These are phyloP conservation scores for Varecia variegata DNA, from an alignment of 2,797 vertebrate species.

Conservation along the genomic window DNA sequence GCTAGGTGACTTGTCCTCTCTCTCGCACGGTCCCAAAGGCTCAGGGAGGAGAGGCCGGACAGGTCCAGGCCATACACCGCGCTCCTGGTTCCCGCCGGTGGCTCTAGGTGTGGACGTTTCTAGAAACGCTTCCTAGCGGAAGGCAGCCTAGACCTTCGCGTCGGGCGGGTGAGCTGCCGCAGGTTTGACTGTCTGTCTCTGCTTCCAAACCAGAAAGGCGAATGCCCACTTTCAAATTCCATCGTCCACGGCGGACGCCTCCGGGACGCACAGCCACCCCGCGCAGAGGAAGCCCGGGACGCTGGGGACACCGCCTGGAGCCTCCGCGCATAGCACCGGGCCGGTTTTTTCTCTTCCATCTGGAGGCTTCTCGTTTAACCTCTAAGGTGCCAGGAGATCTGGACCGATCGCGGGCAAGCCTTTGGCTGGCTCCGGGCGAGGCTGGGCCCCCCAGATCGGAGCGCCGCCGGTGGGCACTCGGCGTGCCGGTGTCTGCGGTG, in stretches of 20 bases:
- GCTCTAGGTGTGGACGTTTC: neutral
- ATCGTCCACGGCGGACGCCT: conserved; percentile 47
- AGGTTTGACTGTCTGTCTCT: neutral
- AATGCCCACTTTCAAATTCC: conserved; percentile 63
- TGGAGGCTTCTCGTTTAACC: conserved; percentile 54
- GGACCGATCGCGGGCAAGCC: neutral
- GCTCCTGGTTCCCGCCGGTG: neutral
- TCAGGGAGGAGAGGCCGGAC: neutral
- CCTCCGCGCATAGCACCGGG: conserved; percentile 76
- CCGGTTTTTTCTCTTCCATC: conserved; percentile 20
- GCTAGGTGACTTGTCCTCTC: neutral
- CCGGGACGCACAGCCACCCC: conserved; percentile 14
- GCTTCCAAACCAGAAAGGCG: conserved; percentile 67
- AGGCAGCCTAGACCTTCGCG: conserved; percentile 23
- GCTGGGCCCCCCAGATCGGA: neutral
- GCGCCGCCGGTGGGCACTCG: rapidly evolving
- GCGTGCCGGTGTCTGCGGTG: neutral
- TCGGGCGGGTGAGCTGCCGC: neutral
- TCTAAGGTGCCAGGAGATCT: conserved; percentile 4
- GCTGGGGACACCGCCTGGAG: conserved; percentile 87
- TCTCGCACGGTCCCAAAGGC: neutral
- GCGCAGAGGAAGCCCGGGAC: conserved; percentile 75
- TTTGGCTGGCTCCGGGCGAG: neutral
- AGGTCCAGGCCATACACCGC: neutral
- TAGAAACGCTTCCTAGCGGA: neutral